These are phyloP conservation scores for Bombycilla garrulus DNA, from an alignment of 2,113 vertebrate species.

Conservation along the genomic window DNA sequence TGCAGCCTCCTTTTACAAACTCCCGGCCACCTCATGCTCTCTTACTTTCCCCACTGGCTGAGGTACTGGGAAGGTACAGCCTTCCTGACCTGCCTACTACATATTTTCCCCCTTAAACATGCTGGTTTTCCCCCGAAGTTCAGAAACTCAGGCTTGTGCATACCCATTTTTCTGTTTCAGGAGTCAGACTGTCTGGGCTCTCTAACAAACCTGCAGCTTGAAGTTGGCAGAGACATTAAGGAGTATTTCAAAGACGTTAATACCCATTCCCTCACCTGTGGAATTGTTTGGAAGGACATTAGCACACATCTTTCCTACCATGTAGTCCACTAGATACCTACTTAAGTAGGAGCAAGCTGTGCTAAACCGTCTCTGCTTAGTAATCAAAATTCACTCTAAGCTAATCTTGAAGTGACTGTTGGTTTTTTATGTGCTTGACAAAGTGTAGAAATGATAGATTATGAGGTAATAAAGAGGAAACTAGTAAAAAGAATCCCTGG, in stretches of 20 bases:
- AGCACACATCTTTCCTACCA: neutral
- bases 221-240: neutral
- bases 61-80: neutral
- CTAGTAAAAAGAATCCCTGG: rapidly evolving
- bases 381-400: neutral
- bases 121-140: neutral
- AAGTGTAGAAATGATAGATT: neutral
- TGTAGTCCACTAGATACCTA: neutral
- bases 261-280: neutral
- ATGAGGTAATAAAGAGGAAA: neutral
- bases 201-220: rapidly evolving
- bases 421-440: neutral
- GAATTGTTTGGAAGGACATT: neutral
- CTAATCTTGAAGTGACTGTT: neutral
- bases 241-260: neutral
- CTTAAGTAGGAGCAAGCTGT: rapidly evolving
- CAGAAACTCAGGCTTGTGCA: neutral
- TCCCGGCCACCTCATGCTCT: rapidly evolving
- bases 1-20: neutral
- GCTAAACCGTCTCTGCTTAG: neutral
- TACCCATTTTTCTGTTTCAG: neutral
- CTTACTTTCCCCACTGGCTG: neutral
- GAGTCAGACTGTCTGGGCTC: neutral
- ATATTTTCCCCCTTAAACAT: neutral
- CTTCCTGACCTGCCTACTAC: rapidly evolving